A percentile compares a stretch with the other conserved stretches of the same genome.
Conservation (phyloP, 2,113 vertebrate genomes). For the Corynorhinus townsendii region DNA sequence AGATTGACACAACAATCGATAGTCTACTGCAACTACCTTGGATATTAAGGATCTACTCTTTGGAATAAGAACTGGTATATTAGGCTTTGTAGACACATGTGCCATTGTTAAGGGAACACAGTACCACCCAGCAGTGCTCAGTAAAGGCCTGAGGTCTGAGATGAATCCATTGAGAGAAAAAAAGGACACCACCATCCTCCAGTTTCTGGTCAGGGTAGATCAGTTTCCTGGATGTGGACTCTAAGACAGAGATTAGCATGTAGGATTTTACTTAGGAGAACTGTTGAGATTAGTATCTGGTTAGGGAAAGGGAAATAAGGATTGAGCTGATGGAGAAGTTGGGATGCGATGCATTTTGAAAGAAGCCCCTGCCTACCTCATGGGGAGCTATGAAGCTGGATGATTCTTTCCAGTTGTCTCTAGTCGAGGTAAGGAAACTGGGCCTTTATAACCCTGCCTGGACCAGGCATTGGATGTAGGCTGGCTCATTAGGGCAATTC, state of each 20-base stretch:
- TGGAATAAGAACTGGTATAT: neutral
- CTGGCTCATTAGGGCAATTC: neutral
- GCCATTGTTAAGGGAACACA: neutral
- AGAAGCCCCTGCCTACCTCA: neutral
- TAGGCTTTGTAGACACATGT: neutral
- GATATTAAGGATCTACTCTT: slow-evolving; percentile 38
- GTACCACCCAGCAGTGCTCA: neutral
- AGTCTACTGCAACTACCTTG: neutral
- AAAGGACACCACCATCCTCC: neutral
- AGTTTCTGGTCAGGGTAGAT: neutral
- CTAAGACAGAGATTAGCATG: neutral
- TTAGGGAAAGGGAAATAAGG: neutral
- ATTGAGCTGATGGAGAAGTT: neutral
- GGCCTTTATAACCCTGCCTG: neutral
- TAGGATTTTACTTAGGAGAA: neutral
- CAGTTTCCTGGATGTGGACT: neutral
- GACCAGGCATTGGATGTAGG: neutral
- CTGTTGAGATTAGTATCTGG: neutral
- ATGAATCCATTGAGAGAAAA: neutral
- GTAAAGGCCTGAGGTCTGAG: neutral
- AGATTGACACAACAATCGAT: slow-evolving; percentile 50
- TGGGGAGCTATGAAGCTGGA: neutral
- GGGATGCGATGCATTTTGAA: neutral
- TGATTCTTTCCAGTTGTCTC: neutral
- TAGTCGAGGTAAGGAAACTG: neutral